Percentiles rank a stretch among this genome's conserved stretches.
phyloP scores from a whole-genome alignment of 2,797 vertebrate species.

The Helicolenus hilgendorfi region DNA sequence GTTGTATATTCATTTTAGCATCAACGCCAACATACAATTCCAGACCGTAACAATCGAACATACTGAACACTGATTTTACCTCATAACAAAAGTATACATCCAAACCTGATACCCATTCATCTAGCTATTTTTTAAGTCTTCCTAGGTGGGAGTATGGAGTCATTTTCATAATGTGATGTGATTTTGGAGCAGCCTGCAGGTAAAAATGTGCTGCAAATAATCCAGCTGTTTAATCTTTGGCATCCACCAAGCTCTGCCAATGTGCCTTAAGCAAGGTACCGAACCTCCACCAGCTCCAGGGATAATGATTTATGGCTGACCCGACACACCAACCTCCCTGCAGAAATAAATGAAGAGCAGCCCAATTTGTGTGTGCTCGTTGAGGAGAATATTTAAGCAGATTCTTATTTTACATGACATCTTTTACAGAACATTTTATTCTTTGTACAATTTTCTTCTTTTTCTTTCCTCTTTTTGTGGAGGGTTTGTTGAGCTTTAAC shows the following conservation, averaged over 20 bases:
- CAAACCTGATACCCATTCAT: neutral
- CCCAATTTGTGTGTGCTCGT: neutral
- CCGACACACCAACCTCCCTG: neutral
- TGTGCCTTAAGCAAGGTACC: slow-evolving; percentile 25
- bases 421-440: neutral
- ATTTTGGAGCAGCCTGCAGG: slow-evolving; percentile 22
- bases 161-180: slow-evolving; percentile 24
- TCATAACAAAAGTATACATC: neutral
- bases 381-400: neutral
- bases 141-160: neutral
- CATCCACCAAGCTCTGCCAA: slow-evolving; percentile 16
- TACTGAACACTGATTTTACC: neutral
- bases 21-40: neutral
- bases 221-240: slow-evolving; percentile 49
- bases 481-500: neutral
- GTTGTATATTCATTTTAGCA: neutral
- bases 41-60: neutral
- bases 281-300: slow-evolving; percentile 8
- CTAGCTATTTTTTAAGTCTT: neutral
- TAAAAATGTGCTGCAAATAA: slow-evolving; percentile 26
- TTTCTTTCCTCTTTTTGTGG: neutral
- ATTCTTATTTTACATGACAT: neutral
- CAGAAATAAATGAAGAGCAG: neutral
- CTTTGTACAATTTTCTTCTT: neutral
- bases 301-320: slow-evolving; percentile 1